Conservation (phyloP, 2,113 vertebrate genomes). For the Microcebus griseorufus region DNA sequence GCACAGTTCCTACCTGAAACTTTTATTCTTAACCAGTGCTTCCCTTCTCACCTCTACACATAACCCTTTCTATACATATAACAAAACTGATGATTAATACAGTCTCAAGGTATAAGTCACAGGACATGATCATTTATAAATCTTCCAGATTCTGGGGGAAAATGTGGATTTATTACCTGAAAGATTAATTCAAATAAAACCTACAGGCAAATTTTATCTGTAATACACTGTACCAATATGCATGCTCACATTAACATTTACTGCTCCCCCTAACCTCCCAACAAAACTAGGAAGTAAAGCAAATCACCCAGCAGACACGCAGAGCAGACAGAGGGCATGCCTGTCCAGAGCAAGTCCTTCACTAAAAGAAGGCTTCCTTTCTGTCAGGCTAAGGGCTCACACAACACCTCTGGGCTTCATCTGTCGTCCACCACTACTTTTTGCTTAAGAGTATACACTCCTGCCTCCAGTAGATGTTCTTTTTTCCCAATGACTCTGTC, state of each 20-base stretch:
- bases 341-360: neutral
- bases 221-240: neutral
- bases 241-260: neutral
- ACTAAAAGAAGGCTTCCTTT: neutral
- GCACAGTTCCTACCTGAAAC: neutral
- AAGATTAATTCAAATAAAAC: constrained; percentile 11
- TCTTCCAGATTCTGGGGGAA: neutral
- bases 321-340: neutral
- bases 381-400: neutral
- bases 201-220: neutral
- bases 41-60: neutral
- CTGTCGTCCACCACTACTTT: neutral
- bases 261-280: neutral
- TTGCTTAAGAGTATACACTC: neutral
- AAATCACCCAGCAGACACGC: neutral
- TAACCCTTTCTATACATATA: neutral
- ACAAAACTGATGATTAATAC: neutral
- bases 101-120: neutral
- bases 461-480: neutral
- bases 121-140: neutral
- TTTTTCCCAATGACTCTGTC: neutral
- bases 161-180: neutral
- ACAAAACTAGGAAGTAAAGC: neutral
- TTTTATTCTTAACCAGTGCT: neutral
- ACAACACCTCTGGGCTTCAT: neutral